These are phyloP conservation scores for Leptodactylus fallax DNA, from an alignment of 2,797 vertebrate genomes.

Conservation along the genomic window DNA sequence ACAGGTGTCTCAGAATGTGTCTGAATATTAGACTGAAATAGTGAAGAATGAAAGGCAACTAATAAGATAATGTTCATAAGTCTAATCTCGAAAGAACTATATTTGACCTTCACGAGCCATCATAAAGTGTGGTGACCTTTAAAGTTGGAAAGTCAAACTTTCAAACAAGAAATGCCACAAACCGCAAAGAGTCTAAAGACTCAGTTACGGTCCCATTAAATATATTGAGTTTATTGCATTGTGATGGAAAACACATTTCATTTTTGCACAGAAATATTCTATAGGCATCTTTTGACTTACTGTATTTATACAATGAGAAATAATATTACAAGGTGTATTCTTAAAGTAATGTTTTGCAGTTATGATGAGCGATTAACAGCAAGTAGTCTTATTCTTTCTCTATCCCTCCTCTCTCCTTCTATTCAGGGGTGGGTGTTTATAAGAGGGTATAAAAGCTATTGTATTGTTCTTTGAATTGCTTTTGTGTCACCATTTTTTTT, in stretches of 20 bases:
- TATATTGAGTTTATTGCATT: no score
- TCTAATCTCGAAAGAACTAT: not conserved
- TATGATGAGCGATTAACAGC: no score
- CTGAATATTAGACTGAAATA: conserved; percentile 18
- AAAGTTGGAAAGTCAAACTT: not conserved
- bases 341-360: no score
- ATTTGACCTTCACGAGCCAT: not conserved
- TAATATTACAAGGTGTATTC: no score
- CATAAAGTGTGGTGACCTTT: not conserved
- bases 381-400: no score
- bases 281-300: not conserved
- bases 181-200: not conserved
- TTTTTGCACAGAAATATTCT: not conserved
- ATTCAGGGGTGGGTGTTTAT: no score
- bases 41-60: not conserved
- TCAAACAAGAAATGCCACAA: not conserved
- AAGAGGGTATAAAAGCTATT: no score
- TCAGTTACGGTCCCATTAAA: not conserved
- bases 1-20: not conserved
- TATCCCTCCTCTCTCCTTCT: no score
- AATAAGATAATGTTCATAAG: not conserved
- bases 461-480: no score
- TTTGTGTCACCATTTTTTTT: no score
- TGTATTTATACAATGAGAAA: no score
- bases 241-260: not conserved